Conservation (phyloP, 2,113 vertebrate species). For the Vulpes ferrilata region DNA sequence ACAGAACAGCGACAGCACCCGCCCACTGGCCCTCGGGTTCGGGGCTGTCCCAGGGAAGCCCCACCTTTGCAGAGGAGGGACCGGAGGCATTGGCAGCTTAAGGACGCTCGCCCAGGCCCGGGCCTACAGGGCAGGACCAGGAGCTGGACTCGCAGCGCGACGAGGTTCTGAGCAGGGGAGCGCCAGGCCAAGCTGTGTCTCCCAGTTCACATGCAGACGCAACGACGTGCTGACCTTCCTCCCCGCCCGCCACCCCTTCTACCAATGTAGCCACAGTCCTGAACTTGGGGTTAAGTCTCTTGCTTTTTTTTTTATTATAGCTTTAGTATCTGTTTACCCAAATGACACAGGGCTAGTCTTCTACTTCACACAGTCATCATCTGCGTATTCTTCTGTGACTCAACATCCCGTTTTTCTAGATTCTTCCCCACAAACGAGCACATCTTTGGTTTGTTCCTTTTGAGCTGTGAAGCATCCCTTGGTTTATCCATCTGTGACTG, state of each 20-base stretch:
- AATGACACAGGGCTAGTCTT: neutral
- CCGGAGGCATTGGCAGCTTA: neutral
- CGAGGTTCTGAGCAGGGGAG: neutral
- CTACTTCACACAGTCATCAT: neutral
- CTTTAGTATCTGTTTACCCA: neutral
- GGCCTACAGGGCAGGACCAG: neutral
- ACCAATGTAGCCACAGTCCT: neutral
- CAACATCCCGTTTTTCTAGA: neutral
- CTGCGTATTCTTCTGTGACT: neutral
- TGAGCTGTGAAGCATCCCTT: neutral
- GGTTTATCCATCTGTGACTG: neutral
- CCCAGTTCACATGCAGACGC: neutral
- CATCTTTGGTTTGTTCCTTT: neutral
- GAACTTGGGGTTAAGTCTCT: neutral
- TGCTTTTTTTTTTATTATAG: neutral
- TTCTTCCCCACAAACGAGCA: neutral
- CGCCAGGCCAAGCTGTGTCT: neutral
- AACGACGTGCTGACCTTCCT: no score
- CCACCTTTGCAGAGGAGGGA: neutral
- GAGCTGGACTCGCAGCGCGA: neutral
- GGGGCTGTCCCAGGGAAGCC: no score
- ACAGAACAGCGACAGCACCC: neutral
- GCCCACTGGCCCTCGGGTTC: no score
- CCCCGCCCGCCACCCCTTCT: neutral
- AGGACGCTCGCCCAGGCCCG: no score